Evolutionary conservation across 2,888 invertebrate genomes (phyloP).

Genomic region (Empis livida): DNA sequence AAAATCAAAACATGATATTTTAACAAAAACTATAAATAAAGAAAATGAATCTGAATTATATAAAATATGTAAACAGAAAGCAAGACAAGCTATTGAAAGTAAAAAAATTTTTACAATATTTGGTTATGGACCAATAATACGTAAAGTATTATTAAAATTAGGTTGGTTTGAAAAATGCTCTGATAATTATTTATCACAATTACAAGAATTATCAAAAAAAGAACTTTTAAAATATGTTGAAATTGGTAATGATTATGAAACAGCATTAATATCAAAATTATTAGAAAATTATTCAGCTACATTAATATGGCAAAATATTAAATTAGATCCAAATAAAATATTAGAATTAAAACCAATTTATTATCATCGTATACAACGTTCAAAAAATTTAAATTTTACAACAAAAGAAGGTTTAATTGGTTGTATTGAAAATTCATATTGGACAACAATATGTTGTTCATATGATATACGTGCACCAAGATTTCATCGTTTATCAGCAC

Average conservation of each 20-base stretch:
- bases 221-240: constrained; percentile 23
- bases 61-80: background rate
- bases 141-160: constrained; percentile 42
- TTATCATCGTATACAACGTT: constrained; percentile 27
- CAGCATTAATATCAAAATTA: constrained; percentile 44
- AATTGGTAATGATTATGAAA: constrained; percentile 29
- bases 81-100: background rate
- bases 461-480: constrained; percentile 52
- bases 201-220: constrained; percentile 25
- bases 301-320: constrained; percentile 51
- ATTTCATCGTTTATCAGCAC: constrained; percentile 33
- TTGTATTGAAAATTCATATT: constrained; percentile 28
- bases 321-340: constrained; percentile 17
- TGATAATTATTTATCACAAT: constrained; percentile 20
- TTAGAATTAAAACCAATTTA: constrained; percentile 6
- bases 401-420: constrained; percentile 38
- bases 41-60: too few relatives aligned
- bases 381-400: constrained; percentile 33
- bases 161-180: constrained; percentile 65
- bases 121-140: constrained; percentile 24
- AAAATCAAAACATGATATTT: too few relatives aligned
- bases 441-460: constrained; percentile 25
- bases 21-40: too few relatives aligned
- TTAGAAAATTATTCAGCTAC: constrained; percentile 50
- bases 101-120: constrained; percentile 29